A percentile compares a stretch with the other conserved stretches of the same genome.
These are phyloP conservation scores for Fistularia tabacaria DNA, from an alignment of 2,797 vertebrate species.

Conservation along the genomic window DNA sequence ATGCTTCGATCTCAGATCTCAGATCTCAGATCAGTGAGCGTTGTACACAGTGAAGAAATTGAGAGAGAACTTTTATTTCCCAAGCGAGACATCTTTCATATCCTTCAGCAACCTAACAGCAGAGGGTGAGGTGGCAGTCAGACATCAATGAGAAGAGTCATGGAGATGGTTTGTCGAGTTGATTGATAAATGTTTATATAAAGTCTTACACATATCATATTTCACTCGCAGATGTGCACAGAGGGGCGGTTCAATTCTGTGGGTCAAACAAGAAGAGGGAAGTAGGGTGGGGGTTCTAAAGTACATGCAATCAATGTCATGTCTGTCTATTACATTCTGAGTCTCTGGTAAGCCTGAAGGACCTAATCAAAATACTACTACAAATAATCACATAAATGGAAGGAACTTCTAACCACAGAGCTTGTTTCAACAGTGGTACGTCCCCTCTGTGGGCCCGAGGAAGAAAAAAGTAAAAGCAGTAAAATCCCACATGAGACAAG, in stretches of 20 bases:
- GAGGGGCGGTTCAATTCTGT: slow-evolving; percentile 4
- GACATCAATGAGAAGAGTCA: slow-evolving; percentile 38
- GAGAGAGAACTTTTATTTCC: slow-evolving; percentile 70
- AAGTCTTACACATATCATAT: slow-evolving; percentile 11
- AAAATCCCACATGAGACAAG: too few species aligned
- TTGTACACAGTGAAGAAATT: slow-evolving; percentile 57
- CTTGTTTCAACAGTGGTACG: slow-evolving; percentile 24
- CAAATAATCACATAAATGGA: slow-evolving; percentile 60
- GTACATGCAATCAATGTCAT: slow-evolving; percentile 25
- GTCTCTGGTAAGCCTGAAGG: slow-evolving; percentile 19
- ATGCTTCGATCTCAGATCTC: slow-evolving; percentile 26
- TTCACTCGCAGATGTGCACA: slow-evolving; percentile 12
- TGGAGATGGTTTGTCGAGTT: slow-evolving; percentile 26
- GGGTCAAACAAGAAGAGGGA: slow-evolving; percentile 24
- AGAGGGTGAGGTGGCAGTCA: slow-evolving; percentile 42
- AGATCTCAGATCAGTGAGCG: slow-evolving; percentile 68
- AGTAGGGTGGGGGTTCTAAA: slow-evolving; percentile 8
- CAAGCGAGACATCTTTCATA: slow-evolving; percentile 60
- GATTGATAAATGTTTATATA: slow-evolving; percentile 28
- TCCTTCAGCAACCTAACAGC: slow-evolving; percentile 49
- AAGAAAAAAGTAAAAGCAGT: background rate
- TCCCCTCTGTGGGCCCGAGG: slow-evolving; percentile 8
- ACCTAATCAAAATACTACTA: slow-evolving; percentile 46
- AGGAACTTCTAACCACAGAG: slow-evolving; percentile 42
- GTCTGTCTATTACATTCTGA: slow-evolving; percentile 31